Conservation (phyloP, 2,888 invertebrate species). For the Ennomos fuscantarius region DNA sequence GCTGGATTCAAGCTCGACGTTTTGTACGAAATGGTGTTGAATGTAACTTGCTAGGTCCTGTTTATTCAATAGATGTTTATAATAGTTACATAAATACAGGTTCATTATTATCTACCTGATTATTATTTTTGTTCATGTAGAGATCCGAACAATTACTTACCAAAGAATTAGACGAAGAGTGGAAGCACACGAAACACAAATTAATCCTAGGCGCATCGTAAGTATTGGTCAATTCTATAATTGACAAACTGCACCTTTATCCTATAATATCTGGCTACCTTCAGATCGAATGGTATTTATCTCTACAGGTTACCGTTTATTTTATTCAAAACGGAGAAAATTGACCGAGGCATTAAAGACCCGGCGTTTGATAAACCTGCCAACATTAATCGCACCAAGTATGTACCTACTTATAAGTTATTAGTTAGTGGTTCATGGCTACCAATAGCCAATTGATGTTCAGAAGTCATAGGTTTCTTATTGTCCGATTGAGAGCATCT, state of each 20-base stretch:
- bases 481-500: too few relatives aligned
- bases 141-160: slow-evolving; percentile 75
- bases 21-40: too few relatives aligned
- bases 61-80: too few relatives aligned
- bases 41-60: too few relatives aligned
- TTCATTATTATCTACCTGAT: too few relatives aligned
- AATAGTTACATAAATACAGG: too few relatives aligned
- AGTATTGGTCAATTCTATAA: slow-evolving; percentile 43
- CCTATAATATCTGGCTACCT: background rate
- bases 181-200: slow-evolving; percentile 75
- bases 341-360: slow-evolving; percentile 71
- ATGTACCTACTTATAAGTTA: slow-evolving; percentile 34
- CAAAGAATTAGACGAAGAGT: slow-evolving; percentile 66
- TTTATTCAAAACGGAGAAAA: slow-evolving; percentile 72
- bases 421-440: too few relatives aligned
- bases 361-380: slow-evolving; percentile 70
- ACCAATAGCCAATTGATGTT: too few relatives aligned
- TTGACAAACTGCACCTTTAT: background rate
- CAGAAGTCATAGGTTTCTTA: too few relatives aligned
- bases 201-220: slow-evolving; percentile 77
- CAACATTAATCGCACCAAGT: slow-evolving; percentile 60
- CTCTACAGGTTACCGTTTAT: slow-evolving; percentile 74
- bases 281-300: background rate
- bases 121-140: slow-evolving; percentile 48
- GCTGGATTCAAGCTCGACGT: too few relatives aligned